These are phyloP conservation scores for Timema podura DNA, from an alignment of 2,888 invertebrate species.

Conservation along the genomic window DNA sequence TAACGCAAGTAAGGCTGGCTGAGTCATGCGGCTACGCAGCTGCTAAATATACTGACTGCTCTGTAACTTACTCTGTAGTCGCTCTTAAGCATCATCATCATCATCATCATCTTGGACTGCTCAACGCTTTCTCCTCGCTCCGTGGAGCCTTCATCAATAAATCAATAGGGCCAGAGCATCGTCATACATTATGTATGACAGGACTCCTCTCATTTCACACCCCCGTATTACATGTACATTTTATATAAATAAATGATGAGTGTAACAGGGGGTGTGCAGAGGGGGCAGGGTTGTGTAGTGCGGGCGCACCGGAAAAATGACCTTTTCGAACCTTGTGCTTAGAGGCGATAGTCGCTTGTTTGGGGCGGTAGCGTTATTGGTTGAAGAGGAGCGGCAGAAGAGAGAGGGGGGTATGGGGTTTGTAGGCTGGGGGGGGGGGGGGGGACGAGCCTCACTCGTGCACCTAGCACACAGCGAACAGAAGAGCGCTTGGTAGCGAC, in stretches of 20 bases:
- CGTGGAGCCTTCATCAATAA: constrained; percentile 36
- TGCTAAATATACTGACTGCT: constrained; percentile 24
- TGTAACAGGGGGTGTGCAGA: constrained; percentile 19
- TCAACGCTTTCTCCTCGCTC: not conserved
- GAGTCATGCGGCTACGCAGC: constrained; percentile 29
- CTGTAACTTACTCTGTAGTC: no score
- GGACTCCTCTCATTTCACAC: constrained; percentile 40
- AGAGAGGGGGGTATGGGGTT: constrained; percentile 15
- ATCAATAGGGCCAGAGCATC: constrained; percentile 37
- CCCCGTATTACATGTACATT: constrained; percentile 42
- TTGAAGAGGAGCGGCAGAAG: constrained; percentile 14
- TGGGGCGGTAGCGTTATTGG: not conserved
- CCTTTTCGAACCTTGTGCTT: not conserved
- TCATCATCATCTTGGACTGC: no score
- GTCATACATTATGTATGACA: constrained; percentile 38
- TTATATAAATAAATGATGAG: constrained; percentile 41
- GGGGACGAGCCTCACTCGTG: constrained; percentile 22
- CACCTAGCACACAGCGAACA: no score
- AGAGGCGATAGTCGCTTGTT: not conserved
- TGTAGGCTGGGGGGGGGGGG: constrained; percentile 17
- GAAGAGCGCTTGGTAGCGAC: constrained; percentile 26
- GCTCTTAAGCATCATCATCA: no score
- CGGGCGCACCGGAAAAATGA: no score
- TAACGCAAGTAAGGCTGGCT: constrained; percentile 29
- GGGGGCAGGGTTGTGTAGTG: constrained; percentile 17